These are phyloP conservation scores for Gari tellinella DNA, from an alignment of 2,888 invertebrate species.

Conservation along the genomic window DNA sequence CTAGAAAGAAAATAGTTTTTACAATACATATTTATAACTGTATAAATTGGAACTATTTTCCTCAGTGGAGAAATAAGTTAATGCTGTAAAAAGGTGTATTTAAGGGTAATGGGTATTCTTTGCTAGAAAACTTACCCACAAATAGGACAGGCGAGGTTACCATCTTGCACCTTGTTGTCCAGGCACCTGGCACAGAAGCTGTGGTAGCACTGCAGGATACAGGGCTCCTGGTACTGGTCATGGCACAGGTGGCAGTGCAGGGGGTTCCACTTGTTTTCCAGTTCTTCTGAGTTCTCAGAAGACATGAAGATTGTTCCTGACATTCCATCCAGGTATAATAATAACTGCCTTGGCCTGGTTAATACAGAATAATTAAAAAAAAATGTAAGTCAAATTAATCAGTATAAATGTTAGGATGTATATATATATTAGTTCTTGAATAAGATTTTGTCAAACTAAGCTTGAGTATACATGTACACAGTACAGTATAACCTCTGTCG, in stretches of 20 bases:
- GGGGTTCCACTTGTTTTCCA: conserved; percentile 85
- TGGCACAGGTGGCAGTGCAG: conserved; percentile 89
- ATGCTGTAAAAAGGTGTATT: no score
- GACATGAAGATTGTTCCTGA: conserved; percentile 47
- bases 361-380: no score
- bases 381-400: no score
- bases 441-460: no score
- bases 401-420: no score
- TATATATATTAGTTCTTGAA: no score
- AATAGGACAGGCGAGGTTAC: conserved; percentile 88
- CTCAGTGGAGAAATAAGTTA: no score
- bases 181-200: conserved; percentile 90
- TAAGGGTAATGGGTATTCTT: background rate
- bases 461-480: no score
- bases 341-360: background rate
- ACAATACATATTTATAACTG: no score
- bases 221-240: conserved; percentile 89
- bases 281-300: conserved; percentile 41
- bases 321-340: conserved; percentile 16
- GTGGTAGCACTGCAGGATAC: conserved; percentile 89
- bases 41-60: no score
- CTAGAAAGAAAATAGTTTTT: no score
- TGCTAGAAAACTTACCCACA: conserved; percentile 85
- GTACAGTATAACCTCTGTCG: no score
- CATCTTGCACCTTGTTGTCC: conserved; percentile 87